phyloP scores from a whole-genome alignment of 2,888 invertebrate genomes.

The Argyresthia goedartella region DNA sequence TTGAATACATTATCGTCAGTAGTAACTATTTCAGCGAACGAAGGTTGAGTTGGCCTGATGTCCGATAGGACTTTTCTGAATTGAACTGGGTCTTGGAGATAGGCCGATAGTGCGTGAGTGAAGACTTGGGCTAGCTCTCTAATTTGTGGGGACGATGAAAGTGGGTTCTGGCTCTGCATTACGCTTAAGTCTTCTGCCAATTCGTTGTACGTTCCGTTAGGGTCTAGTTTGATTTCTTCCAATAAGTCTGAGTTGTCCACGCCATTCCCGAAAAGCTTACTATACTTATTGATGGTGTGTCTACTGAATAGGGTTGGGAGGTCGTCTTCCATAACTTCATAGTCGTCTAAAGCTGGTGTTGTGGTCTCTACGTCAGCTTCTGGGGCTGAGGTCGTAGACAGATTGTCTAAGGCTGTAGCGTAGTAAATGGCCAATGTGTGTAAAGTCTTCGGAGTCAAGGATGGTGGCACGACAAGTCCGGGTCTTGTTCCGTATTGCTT shows the following conservation, averaged over 20 bases:
- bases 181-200: conserved; percentile 68
- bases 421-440: conserved; percentile 86
- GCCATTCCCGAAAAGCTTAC: conserved; percentile 46
- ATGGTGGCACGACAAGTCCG: conserved; percentile 78
- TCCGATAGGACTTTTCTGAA: conserved; percentile 83
- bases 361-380: conserved; percentile 38
- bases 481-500: conserved; percentile 63
- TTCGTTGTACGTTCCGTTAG: conserved; percentile 53
- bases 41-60: conserved; percentile 84
- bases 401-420: conserved; percentile 76
- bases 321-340: conserved; percentile 55
- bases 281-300: conserved; percentile 76
- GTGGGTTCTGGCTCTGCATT: conserved; percentile 74
- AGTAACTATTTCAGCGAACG: conserved; percentile 53
- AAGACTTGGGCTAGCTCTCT: conserved; percentile 87
- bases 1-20: conserved; percentile 45
- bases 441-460: conserved; percentile 81
- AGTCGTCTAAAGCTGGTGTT: conserved; percentile 38
- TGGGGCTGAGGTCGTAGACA: conserved; percentile 45
- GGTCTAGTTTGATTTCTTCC: conserved; percentile 51
- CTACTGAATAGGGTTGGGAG: conserved; percentile 75
- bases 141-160: conserved; percentile 74
- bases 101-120: conserved; percentile 85
- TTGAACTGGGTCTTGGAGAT: conserved; percentile 85
- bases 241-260: conserved; percentile 39